phyloP scores from a whole-genome alignment of 2,888 invertebrate genomes.

The Thereva unica region DNA sequence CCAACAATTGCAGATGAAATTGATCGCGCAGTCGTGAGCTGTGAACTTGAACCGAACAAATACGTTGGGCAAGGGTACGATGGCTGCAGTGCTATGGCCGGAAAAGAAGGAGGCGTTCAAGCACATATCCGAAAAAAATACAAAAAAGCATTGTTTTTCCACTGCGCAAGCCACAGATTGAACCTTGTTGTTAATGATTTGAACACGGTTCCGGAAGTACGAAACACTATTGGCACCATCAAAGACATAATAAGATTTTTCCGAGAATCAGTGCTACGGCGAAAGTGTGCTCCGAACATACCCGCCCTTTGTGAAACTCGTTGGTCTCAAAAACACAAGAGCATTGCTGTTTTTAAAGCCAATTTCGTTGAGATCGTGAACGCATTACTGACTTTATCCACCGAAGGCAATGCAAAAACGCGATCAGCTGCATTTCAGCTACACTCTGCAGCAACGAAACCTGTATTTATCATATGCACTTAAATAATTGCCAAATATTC shows the following conservation, averaged over 20 bases:
- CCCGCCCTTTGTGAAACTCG: slow-evolving; percentile 24
- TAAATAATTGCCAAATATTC: no score
- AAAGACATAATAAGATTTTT: slow-evolving; percentile 32
- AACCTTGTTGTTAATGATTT: slow-evolving; percentile 9
- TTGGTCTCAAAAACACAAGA: slow-evolving; percentile 11
- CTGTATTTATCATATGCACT: no score
- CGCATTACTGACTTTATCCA: no score
- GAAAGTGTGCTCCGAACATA: slow-evolving; percentile 24
- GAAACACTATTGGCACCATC: slow-evolving; percentile 29
- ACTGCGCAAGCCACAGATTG: slow-evolving; percentile 11
- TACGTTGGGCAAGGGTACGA: slow-evolving; percentile 30
- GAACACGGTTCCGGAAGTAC: neutral
- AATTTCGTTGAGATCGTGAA: no score
- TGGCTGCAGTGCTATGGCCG: slow-evolving; percentile 32
- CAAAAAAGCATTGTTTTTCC: neutral
- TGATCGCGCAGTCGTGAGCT: slow-evolving; percentile 26
- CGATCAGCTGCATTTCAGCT: no score
- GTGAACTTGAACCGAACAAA: slow-evolving; percentile 15
- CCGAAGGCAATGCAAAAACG: no score
- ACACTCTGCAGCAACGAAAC: no score
- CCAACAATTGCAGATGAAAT: slow-evolving; percentile 25
- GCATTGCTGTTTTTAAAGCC: no score
- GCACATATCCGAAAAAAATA: slow-evolving; percentile 10
- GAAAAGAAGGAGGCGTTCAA: slow-evolving; percentile 32
- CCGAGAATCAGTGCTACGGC: slow-evolving; percentile 22